Evolutionary conservation across 2,888 invertebrate genomes (phyloP), one percentile per base, ranked within the genome.

Genomic region (Oscheius sp.): DNA sequence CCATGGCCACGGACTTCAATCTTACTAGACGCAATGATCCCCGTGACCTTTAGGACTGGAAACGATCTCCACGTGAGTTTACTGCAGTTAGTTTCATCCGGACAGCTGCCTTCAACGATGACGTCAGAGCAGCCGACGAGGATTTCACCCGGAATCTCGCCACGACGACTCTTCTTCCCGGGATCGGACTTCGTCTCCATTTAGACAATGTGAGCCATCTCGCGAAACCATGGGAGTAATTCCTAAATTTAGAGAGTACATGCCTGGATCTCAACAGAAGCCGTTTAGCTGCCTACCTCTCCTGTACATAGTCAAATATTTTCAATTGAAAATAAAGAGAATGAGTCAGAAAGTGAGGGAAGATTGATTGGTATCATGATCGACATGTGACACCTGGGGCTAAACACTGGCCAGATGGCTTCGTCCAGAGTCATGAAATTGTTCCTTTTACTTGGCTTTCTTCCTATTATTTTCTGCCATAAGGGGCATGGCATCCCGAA

Each of bases 321-420:
- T 29, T 27, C 27, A 13, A 12, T 27, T 7, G 9, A 9, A 16
- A 58, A 58, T 58, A 58, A 58, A 58, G 25, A 61, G 55, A 6
- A 35, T 61, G 61, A 61, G 43, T 61, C 61, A 61, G 41, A 9
- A 43, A 61, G 43, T 61, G 43, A 61, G 41, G 2, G 61, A 1
- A 9, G 35, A n/a, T 21, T 61, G 61, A 61, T 61, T 61, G 41
- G 43, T 61, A 43, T 45, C 45, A 43, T 41, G 55, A 55, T 55
- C n/a, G 61, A 61, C 61, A 61, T 61, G 61, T 61, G 61, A 61
- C 61, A 61, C 61, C 61, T 18, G 35, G 9, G 21, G 23, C 61
- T 61, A 61, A 61, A 61, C 61, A 61, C 43, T n/a, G n/a, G 43
- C 41, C 61, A 61, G 45, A 61, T 61, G 61, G 61, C 61, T 43